phyloP scores from a whole-genome alignment of 2,888 invertebrate species.

The Clusia tigrina region DNA sequence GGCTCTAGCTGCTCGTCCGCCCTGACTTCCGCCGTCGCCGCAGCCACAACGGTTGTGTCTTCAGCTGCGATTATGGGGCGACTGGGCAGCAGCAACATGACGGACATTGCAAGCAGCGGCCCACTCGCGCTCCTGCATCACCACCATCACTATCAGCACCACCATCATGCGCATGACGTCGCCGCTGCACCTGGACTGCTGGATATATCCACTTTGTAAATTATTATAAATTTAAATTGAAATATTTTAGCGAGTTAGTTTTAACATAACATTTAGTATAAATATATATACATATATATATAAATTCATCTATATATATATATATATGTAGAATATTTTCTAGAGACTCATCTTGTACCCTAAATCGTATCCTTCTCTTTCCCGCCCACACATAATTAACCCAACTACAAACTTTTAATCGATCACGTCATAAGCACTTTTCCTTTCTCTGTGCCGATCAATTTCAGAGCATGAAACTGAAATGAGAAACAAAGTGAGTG shows the following conservation, averaged over 20 bases:
- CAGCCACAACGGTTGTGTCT: conserved; percentile 41
- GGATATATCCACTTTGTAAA: conserved; percentile 65
- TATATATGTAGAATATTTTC: no score
- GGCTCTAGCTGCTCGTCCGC: conserved; percentile 35
- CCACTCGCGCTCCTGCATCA: conserved; percentile 42
- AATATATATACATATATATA: conserved; percentile 15
- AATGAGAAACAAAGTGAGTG: no score
- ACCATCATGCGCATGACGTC: conserved; percentile 45
- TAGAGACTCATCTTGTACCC: no score
- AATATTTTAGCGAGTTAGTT: conserved; percentile 26
- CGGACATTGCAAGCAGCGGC: conserved; percentile 33
- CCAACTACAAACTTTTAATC: no score
- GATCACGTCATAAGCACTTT: no score
- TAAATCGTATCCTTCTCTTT: no score
- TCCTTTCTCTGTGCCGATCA: no score
- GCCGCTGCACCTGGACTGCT: conserved; percentile 59
- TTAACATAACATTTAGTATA: conserved; percentile 55
- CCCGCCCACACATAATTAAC: no score
- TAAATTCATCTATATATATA: neutral
- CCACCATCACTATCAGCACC: conserved; percentile 45
- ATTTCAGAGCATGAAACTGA: no score
- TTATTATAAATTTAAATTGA: conserved; percentile 43
- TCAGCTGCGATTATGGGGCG: conserved; percentile 42
- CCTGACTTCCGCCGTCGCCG: conserved; percentile 39
- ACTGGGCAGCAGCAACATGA: conserved; percentile 32